Base-by-base conservation (phyloP, 1,140 invertebrate species). In the Lethrus apterus region DNA sequence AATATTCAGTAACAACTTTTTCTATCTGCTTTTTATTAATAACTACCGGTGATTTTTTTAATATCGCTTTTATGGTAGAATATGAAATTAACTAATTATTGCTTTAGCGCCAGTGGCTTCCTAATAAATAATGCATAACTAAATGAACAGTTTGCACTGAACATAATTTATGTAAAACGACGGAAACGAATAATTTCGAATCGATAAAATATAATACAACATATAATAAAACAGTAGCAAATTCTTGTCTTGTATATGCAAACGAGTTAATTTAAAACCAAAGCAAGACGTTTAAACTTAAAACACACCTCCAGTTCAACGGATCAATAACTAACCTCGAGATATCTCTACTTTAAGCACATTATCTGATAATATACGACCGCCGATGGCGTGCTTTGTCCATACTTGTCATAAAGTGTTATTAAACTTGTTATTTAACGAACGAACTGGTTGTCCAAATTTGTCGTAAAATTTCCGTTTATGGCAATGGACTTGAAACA, bases 371-470 rank as follows among this genome's bases (percentile, higher is more conserved):
- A 48, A 57, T 53, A 51, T 57, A 54, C 44, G 47, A 29, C 19
- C 42, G 19, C 34, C 46, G n/a, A 32, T 54, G 40, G 55, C 55
- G 55, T 57, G 55, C 48, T 44, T 48, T 51, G 55, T 57, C 48
- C 52, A 55, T 57, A 57, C 53, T 57, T 57, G 52, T 57, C 56
- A 57, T 50, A 34, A 40, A 17, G 47, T 44, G 42, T 57, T 52
- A 55, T 51, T 55, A 55, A 52, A 55, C 46, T 55, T 55, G 53
- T 57, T 57, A 57, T 57, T 57, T 57, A 57, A 40, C 49, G 46
- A 55, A 54, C 52, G 48, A 50, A n/a, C n/a, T n/a, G n/a, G 43
- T 48, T 52, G 53, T 50, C 56, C 50, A 52, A 57, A 57, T 50
- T 54, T 48, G 18, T 24, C 26, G 21, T 36, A 45, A 45, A 34